Evolutionary conservation across 2,888 invertebrate species (phyloP).

Genomic region (Aporophyla lueneburgensis): DNA sequence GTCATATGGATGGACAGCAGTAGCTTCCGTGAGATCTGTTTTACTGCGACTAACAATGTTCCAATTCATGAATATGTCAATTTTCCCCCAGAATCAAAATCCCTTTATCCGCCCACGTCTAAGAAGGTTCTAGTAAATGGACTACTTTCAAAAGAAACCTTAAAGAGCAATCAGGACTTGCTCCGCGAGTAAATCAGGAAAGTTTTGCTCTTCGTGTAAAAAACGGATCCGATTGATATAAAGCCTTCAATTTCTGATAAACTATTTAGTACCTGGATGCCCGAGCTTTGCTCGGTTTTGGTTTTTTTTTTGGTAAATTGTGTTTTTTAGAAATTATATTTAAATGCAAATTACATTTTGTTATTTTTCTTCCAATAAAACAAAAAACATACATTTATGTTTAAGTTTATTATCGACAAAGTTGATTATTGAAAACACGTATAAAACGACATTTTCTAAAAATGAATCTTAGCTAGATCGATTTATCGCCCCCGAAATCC

Average conservation of each 20-base stretch:
- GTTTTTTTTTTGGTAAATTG: no score
- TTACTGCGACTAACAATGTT: constrained; percentile 2
- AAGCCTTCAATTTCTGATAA: constrained; percentile 45
- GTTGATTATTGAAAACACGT: no score
- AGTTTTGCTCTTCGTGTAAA: constrained; percentile 35
- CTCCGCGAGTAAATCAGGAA: constrained; percentile 33
- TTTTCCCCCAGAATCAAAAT: background rate
- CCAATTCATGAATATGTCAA: background rate
- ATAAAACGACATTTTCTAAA: no score
- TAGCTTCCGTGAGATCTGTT: background rate
- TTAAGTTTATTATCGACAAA: no score
- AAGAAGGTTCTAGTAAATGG: background rate
- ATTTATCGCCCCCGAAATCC: no score
- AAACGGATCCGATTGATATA: constrained; percentile 40
- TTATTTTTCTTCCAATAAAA: no score
- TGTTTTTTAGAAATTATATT: no score
- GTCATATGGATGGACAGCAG: background rate
- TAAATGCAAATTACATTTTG: no score
- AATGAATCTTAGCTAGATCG: no score
- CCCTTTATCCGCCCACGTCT: background rate
- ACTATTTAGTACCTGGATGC: no score
- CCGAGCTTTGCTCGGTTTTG: no score
- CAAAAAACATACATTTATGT: no score
- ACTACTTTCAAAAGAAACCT: constrained; percentile 13
- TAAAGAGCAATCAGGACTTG: constrained; percentile 15